These are phyloP conservation scores for Tenthredo mesomela DNA, from an alignment of 2,888 invertebrate species.

Conservation along the genomic window DNA sequence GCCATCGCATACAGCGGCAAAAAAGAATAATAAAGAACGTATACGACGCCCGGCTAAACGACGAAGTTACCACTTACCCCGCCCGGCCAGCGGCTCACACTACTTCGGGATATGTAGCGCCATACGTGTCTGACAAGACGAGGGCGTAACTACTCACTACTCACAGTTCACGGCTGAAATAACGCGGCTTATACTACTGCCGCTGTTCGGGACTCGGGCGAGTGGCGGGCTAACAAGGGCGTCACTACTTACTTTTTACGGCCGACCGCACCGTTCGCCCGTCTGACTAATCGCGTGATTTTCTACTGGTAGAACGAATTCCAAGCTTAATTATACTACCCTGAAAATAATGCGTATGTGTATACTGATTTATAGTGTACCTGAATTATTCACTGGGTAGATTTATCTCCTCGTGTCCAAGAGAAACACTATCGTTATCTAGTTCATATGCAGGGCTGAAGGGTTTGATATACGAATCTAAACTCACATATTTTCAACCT, in stretches of 20 bases:
- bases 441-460: not conserved
- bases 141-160: conserved; percentile 11
- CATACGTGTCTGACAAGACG: not conserved
- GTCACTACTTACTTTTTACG: conserved; percentile 7
- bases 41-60: conserved; percentile 22
- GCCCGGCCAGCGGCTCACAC: not conserved
- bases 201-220: not conserved
- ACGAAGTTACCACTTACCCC: not conserved
- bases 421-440: not conserved
- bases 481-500: not conserved
- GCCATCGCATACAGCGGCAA: not conserved
- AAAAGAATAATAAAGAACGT: not conserved
- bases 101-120: not conserved
- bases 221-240: not conserved
- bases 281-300: conserved; percentile 10
- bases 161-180: not conserved
- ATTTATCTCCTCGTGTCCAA: not conserved
- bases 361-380: not conserved
- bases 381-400: not conserved
- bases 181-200: not conserved
- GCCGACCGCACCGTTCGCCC: not conserved
- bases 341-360: not conserved
- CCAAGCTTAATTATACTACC: not conserved
- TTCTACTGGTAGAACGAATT: not conserved
- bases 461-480: not conserved